A percentile compares a stretch with the other conserved stretches of the same genome.
Evolutionary conservation across 2,113 vertebrate genomes (phyloP).

Genomic region (Hassar affinis): DNA sequence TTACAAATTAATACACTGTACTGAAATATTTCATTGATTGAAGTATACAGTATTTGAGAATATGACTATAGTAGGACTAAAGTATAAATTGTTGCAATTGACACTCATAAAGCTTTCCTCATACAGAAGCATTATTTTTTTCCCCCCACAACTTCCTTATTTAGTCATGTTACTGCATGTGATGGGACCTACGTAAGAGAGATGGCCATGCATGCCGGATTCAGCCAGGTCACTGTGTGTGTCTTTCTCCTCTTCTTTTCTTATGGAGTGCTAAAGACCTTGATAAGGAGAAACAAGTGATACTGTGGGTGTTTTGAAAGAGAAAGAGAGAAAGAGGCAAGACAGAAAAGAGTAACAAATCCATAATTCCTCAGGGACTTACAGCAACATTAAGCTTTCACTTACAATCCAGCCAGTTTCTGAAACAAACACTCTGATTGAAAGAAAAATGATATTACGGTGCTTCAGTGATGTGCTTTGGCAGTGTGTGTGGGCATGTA

Average conservation of each 20-base stretch:
- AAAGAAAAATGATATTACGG: neutral
- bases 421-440: neutral
- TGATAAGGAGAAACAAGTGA: neutral
- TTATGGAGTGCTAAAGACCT: neutral
- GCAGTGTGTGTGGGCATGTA: neutral
- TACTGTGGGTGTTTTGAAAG: neutral
- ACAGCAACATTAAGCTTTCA: neutral
- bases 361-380: neutral
- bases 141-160: neutral
- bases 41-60: neutral
- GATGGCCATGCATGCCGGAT: neutral
- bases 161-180: neutral
- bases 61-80: neutral
- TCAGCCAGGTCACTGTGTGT: neutral
- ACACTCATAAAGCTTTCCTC: neutral
- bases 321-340: neutral
- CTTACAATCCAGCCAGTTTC: neutral
- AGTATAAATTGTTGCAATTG: neutral
- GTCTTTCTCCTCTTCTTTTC: neutral
- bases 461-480: neutral
- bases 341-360: neutral
- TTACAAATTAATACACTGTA: neutral
- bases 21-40: neutral
- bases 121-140: neutral
- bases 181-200: neutral